Evolutionary conservation across 2,888 invertebrate genomes (phyloP).

Genomic region (Diaphora mendica): DNA sequence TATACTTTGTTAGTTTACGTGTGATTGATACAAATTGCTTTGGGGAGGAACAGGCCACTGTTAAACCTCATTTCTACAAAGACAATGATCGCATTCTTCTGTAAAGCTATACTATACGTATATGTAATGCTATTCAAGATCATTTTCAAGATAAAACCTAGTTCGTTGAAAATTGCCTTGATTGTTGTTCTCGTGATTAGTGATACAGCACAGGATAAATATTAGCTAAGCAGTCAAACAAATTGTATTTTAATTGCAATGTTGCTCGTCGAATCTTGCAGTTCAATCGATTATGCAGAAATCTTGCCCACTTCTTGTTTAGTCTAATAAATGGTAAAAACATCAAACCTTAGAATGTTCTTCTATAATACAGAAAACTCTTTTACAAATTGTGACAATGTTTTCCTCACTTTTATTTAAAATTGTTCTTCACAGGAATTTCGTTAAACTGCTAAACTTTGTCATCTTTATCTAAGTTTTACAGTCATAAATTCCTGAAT

Average conservation of each 20-base stretch:
- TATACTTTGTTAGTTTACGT: constrained; percentile 47
- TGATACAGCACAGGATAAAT: no score
- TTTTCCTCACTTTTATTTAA: background rate
- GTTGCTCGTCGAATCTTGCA: no score
- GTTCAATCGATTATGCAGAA: no score
- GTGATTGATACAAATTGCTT: constrained; percentile 66
- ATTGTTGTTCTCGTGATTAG: no score
- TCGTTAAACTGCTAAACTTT: background rate
- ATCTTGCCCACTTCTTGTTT: no score
- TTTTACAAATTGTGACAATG: background rate
- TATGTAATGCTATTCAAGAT: background rate
- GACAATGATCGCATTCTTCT: background rate
- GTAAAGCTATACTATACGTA: background rate
- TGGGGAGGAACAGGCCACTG: constrained; percentile 44
- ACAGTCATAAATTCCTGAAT: background rate
- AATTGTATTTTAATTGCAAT: no score
- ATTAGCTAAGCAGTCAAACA: no score
- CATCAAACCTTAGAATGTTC: no score
- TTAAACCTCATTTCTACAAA: background rate
- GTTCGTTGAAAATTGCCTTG: no score
- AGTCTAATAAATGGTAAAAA: no score
- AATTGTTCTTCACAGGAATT: background rate
- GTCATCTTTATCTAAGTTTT: background rate
- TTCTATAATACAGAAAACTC: no score
- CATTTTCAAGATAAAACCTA: background rate